Base-by-base conservation (phyloP, 2,797 vertebrate species). In the Lemur catta region DNA sequence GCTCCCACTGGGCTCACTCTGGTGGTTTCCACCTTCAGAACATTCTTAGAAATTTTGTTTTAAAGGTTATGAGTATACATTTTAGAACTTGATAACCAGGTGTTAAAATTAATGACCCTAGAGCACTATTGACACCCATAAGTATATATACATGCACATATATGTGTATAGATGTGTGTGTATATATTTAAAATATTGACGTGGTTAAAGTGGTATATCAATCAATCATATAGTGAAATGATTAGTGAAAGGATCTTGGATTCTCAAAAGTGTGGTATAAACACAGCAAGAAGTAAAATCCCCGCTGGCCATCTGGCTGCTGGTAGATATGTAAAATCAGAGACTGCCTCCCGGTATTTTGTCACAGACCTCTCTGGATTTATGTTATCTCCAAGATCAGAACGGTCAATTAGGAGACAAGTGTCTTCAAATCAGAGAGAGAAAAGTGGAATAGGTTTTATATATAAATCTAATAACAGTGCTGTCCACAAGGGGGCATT, bases 401-500 rank as follows among this genome's bases (percentile, higher is more conserved):
- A 57, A n/a, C 18, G 15, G 14, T 79, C 59, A 79, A 6, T 79
- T 84, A 80, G 33, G n/a, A 61, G 43, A 67, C 52, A 92, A 20
- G 6, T 43, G 1, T 12, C 7, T 78, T 95, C 65, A 87, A 76
- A 74, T 33, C 18, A n/a, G 15, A 20, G 57, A 79, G 30, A 93
- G 38, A 46, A 38, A 28, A 75, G 18, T 61, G 18, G 30, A 28
- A 30, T 79, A 78, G 8, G 0, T 85, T 72, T 84, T 33, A 1
- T 0, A 0, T 67, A n/a, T 46, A 65, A 59, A 28, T 75, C 89
- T 97, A 43, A 24, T 93, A 17, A 76, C 38, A 35, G 55, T 33
- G 12, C n/a, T 75, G 80, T 67, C 98, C 98, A 98, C 98, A 89
- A 98, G 98, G 91, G 97, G 98, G 98, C 98, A 91, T 96, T 92